phyloP scores from a whole-genome alignment of 37 sponge, comb jelly and placozoan genomes.

The Ephydatia muelleri region DNA sequence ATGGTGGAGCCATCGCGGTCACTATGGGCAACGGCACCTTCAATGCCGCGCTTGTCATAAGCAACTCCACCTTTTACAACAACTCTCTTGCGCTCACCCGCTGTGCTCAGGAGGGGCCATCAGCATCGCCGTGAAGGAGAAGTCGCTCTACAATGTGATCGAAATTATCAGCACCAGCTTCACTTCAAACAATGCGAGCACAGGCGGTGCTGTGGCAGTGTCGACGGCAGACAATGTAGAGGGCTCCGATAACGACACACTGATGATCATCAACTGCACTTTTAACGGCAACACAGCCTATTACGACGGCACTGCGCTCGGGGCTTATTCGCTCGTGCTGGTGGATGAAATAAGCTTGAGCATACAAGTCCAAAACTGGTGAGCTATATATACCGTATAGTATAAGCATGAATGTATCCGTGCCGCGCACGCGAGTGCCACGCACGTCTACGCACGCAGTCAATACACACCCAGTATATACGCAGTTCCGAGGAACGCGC shows the following conservation, averaged over 20 bases:
- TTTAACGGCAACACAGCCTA: constrained; percentile 47
- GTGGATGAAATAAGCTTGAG: constrained; percentile 50
- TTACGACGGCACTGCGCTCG: constrained; percentile 71
- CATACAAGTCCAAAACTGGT: constrained; percentile 57
- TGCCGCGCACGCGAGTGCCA: neutral
- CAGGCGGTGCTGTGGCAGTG: constrained; percentile 56
- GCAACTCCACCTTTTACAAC: constrained; percentile 14
- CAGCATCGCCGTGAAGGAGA: constrained; percentile 43
- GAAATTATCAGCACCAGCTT: constrained; percentile 28
- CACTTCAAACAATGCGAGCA: constrained; percentile 38
- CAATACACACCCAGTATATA: neutral
- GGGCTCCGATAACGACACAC: constrained; percentile 11
- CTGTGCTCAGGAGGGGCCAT: constrained; percentile 68
- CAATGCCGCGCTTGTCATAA: constrained; percentile 28
- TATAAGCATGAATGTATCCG: constrained; percentile 1
- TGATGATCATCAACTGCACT: constrained; percentile 32
- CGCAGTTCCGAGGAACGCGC: too few species aligned
- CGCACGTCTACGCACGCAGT: neutral
- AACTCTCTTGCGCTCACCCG: constrained; percentile 35
- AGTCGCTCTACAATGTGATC: constrained; percentile 27
- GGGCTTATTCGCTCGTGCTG: constrained; percentile 54
- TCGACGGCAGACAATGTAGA: constrained; percentile 12
- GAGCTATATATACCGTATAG: too few species aligned
- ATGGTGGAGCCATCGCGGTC: constrained; percentile 54
- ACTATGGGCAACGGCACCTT: constrained; percentile 7